A percentile compares a stretch with the other conserved stretches of the same genome.
Evolutionary conservation across 2,797 vertebrate genomes (phyloP).

Genomic region (Rachycentron canadum): DNA sequence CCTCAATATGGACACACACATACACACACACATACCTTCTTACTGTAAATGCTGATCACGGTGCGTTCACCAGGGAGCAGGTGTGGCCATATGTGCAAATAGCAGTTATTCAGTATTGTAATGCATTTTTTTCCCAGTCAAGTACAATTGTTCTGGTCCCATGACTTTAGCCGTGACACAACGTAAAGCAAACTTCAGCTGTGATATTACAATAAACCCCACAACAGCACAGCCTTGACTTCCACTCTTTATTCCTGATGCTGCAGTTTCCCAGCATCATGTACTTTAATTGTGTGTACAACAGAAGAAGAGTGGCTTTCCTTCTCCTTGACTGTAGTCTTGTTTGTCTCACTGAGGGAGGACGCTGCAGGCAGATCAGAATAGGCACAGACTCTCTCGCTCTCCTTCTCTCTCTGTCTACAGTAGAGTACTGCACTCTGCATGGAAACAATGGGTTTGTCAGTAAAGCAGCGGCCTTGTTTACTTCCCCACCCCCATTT

Average conservation of each 20-base stretch:
- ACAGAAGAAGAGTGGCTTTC: constrained; percentile 28
- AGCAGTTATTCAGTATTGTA: neutral
- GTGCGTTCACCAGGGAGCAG: constrained; percentile 20
- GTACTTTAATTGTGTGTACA: constrained; percentile 47
- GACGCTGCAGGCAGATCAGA: constrained; percentile 49
- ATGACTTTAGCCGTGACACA: neutral
- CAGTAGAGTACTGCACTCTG: constrained; percentile 36
- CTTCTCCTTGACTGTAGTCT: constrained; percentile 26
- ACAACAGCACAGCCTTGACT: neutral
- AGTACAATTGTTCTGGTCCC: too few species aligned
- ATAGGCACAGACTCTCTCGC: constrained; percentile 7
- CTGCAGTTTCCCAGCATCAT: neutral
- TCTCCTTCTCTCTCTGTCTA: constrained; percentile 8
- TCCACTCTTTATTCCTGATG: neutral
- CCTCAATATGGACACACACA: constrained; percentile 34
- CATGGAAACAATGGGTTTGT: constrained; percentile 63
- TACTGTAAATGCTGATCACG: neutral
- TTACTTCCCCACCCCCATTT: constrained; percentile 42
- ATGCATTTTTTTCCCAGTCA: neutral
- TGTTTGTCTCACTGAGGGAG: constrained; percentile 46
- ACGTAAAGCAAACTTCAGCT: constrained; percentile 20
- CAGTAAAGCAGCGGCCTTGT: constrained; percentile 49
- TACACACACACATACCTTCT: constrained; percentile 15
- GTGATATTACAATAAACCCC: constrained; percentile 9
- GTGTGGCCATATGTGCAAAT: constrained; percentile 23